Base-by-base conservation (phyloP, 2,113 vertebrate species). In the Falcunculus frontatus region DNA sequence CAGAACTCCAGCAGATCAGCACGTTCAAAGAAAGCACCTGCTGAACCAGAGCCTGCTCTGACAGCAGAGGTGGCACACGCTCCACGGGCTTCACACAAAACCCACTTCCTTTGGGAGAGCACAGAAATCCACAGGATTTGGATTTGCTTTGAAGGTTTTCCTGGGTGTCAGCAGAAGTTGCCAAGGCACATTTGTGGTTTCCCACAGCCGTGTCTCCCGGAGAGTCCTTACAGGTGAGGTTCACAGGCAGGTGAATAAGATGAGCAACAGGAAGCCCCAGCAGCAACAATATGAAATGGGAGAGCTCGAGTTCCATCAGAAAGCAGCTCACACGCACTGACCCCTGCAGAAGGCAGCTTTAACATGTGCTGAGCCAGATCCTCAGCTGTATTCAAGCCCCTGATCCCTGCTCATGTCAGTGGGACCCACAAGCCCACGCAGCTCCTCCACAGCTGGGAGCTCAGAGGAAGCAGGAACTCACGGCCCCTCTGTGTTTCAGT, bases 181-280 rank as follows among this genome's bases (percentile, higher is more conserved):
- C n/a, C 78, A 90, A 63, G 47, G 32, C 42, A 79, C 60, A 80
- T 62, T 21, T 70, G 75, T 87, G 81, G 87, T 91, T 93, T 91
- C 25, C 39, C 41, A 49, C 1, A 18, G 26, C 17, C 0, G 0
- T 50, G 78, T 84, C 49, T 93, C 50, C 55, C 0, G 0, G 16
- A 50, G 62, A 94, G n/a, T 27, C 41, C 42, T 77, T 4, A 15
- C 32, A 30, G 4, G 35, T 60, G 32, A 88, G 67, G 29, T 26
- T 60, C 79, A 55, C 32, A 44, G 33, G 50, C 26, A 59, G 39
- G 79, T 81, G 49, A 88, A 14, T 11, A 30, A 81, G 76, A 46
- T 0, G 16, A 94, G 25, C 50, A 57, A 64, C 2, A 23, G 59
- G 59, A 76, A 96, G 37, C 32, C 53, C 42, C 78, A 76, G 56